Percentiles rank a stretch among this genome's conserved stretches.
Conservation (phyloP, 2,113 vertebrate species). For the Sisor rabdophorus region DNA sequence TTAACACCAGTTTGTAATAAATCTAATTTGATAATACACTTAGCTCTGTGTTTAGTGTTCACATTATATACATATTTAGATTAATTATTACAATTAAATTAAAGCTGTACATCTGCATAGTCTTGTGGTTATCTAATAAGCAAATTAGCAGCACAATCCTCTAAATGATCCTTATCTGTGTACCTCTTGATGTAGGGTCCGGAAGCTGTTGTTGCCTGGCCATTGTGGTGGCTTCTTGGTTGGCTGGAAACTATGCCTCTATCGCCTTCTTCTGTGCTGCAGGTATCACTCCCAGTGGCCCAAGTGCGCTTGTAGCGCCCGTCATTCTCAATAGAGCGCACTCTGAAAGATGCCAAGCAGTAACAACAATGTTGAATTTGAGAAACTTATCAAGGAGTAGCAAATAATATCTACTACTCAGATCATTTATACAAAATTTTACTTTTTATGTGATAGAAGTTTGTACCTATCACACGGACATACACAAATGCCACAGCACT, state of each 20-base stretch:
- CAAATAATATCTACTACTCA: neutral
- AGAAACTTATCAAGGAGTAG: neutral
- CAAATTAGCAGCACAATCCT: too few relatives aligned
- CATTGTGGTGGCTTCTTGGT: conserved; percentile 64
- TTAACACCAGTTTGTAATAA: too few relatives aligned
- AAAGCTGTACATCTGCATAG: too few relatives aligned
- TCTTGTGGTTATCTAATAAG: too few relatives aligned
- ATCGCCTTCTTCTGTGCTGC: conserved; percentile 12
- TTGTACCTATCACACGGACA: conserved; percentile 90
- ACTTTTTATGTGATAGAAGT: neutral
- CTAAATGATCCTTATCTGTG: neutral
- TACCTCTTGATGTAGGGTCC: conserved; percentile 78
- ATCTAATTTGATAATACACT: neutral
- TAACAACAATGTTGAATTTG: neutral
- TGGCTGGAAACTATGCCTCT: conserved; percentile 76
- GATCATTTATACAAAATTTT: neutral
- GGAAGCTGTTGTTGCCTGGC: conserved; percentile 55
- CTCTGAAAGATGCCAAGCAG: conserved; percentile 60
- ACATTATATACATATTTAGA: neutral
- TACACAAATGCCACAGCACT: conserved; percentile 92
- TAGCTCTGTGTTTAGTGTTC: neutral
- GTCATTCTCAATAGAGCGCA: conserved; percentile 81
- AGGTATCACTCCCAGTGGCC: conserved; percentile 68
- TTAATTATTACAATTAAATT: neutral
- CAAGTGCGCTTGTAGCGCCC: conserved; percentile 83